These are phyloP conservation scores for Tiaroga cobitis DNA, from an alignment of 2,797 vertebrate genomes.

Conservation along the genomic window DNA sequence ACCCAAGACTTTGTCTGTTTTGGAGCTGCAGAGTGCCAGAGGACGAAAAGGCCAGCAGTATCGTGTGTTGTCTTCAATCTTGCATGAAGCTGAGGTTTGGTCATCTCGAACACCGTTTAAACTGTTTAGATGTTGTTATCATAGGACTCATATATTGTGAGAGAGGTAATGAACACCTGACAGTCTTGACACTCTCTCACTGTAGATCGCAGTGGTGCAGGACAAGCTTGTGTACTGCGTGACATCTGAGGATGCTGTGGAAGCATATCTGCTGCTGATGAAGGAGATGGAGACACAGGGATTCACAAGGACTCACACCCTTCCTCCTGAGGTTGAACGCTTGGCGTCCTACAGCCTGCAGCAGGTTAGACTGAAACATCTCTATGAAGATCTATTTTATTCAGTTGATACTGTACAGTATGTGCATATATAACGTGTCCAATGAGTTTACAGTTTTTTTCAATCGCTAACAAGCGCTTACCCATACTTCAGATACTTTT, in stretches of 20 bases:
- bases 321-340: constrained; percentile 63
- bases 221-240: constrained; percentile 63
- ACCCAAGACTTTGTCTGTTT: constrained; percentile 63
- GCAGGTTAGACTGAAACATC: constrained; percentile 70
- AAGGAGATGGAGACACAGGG: constrained; percentile 67
- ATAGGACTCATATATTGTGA: not conserved
- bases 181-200: not conserved
- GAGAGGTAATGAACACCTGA: not conserved
- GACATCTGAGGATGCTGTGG: constrained; percentile 78
- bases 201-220: constrained; percentile 55
- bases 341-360: constrained; percentile 80
- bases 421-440: too few relatives aligned
- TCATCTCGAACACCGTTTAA: not conserved
- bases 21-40: constrained; percentile 81
- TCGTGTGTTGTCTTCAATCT: constrained; percentile 68
- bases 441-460: too few relatives aligned
- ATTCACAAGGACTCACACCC: constrained; percentile 63
- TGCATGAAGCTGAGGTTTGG: constrained; percentile 61
- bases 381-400: not conserved
- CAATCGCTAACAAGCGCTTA: too few relatives aligned
- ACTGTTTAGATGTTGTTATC: not conserved
- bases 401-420: too few relatives aligned
- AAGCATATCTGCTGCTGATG: constrained; percentile 71
- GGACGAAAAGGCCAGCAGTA: constrained; percentile 65
- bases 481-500: too few relatives aligned